phyloP scores from a whole-genome alignment of 2,113 vertebrate species.

The Ceyx cyanopectus region DNA sequence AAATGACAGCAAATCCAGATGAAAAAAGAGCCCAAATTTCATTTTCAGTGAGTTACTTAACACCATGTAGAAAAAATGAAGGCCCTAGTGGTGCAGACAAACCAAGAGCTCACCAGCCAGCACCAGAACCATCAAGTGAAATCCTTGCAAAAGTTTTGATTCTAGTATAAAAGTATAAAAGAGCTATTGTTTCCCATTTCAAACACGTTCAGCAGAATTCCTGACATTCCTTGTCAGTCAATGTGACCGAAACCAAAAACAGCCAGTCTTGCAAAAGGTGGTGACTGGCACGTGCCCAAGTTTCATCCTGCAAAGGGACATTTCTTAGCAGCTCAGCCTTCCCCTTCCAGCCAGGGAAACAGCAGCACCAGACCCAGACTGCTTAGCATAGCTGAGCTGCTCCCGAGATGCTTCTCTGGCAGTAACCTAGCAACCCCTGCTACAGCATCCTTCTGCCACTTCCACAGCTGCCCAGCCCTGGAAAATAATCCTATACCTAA shows the following conservation, averaged over 20 bases:
- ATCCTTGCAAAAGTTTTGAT: slow-evolving; percentile 59
- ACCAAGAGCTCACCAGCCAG: background rate
- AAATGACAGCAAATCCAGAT: background rate
- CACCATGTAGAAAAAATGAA: background rate
- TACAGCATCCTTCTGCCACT: slow-evolving; percentile 82
- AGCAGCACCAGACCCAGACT: background rate
- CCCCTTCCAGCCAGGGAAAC: slow-evolving; percentile 54
- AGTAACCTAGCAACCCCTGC: slow-evolving; percentile 84
- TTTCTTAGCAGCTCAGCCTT: slow-evolving; percentile 46
- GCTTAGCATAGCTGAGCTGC: slow-evolving; percentile 79
- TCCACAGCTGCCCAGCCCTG: slow-evolving; percentile 78
- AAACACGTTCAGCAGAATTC: slow-evolving; percentile 76
- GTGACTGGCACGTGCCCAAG: slow-evolving; percentile 63
- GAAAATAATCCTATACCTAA: background rate
- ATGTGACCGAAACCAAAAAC: slow-evolving; percentile 79
- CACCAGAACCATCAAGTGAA: slow-evolving; percentile 1
- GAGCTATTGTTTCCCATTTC: slow-evolving; percentile 75
- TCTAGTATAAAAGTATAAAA: slow-evolving; percentile 67
- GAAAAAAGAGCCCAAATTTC: background rate
- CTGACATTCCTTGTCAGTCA: slow-evolving; percentile 80
- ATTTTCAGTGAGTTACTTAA: slow-evolving; percentile 19
- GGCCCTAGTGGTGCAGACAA: background rate
- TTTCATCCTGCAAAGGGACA: slow-evolving; percentile 64
- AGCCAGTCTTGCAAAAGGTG: slow-evolving; percentile 72
- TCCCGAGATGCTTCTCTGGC: slow-evolving; percentile 77